Percentiles rank a stretch among this genome's conserved stretches.
Evolutionary conservation across 2,888 invertebrate species (phyloP).

Genomic region (Troilus luridus): DNA sequence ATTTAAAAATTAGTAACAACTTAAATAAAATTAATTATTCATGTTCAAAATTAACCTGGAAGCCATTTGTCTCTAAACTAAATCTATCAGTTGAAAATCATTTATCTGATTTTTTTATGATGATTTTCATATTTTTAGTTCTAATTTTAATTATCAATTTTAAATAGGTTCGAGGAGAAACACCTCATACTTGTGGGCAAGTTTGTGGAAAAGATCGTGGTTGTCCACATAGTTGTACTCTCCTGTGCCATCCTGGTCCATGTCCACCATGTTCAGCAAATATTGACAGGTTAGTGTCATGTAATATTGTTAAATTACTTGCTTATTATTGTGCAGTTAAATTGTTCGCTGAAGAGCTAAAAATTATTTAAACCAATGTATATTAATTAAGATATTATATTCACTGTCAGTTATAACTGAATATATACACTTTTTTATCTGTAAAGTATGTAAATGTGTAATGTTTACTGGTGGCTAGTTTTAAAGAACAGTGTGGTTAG

Average conservation of each 20-base stretch:
- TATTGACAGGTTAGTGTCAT: slow-evolving; percentile 69
- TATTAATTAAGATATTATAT: not conserved
- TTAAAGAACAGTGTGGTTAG: too few relatives aligned
- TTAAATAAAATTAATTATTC: too few relatives aligned
- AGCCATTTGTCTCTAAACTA: too few relatives aligned
- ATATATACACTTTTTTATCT: too few relatives aligned
- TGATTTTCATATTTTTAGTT: not conserved
- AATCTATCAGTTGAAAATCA: not conserved
- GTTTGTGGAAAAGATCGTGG: slow-evolving; percentile 75
- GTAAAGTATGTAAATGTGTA: too few relatives aligned
- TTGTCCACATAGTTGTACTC: slow-evolving; percentile 68
- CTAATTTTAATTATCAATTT: not conserved
- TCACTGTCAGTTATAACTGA: too few relatives aligned
- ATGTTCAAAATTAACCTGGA: too few relatives aligned
- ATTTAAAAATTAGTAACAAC: too few relatives aligned
- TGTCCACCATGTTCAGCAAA: slow-evolving; percentile 91
- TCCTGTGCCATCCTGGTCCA: slow-evolving; percentile 94
- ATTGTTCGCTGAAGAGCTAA: not conserved
- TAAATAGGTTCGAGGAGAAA: slow-evolving; percentile 75
- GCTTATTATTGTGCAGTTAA: not conserved
- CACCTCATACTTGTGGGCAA: slow-evolving; percentile 94
- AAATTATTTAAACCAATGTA: not conserved
- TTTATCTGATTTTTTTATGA: not conserved
- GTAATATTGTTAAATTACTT: not conserved
- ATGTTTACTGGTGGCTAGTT: too few relatives aligned